Conservation (phyloP, 2,888 invertebrate genomes). For the Digitonthophagus gazella region DNA sequence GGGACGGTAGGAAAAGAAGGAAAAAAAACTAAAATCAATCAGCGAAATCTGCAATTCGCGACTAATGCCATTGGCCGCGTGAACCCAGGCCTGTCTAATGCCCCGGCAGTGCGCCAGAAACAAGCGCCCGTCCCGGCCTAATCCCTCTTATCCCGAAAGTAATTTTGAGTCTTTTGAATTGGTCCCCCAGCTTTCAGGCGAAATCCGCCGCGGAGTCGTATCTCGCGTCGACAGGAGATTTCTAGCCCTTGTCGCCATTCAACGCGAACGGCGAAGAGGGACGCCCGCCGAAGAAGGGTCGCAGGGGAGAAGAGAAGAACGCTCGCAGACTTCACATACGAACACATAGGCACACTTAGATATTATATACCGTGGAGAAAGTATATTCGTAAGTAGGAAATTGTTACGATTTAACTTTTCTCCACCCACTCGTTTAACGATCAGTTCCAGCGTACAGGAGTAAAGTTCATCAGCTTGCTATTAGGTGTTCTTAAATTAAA, state of each 20-base stretch:
- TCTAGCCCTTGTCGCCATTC: slow-evolving; percentile 37
- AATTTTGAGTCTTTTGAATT: slow-evolving; percentile 64
- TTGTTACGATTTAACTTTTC: no score
- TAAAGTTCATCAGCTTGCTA: no score
- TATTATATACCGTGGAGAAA: slow-evolving; percentile 1
- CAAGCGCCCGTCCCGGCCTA: slow-evolving; percentile 53
- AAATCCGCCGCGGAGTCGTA: slow-evolving; percentile 48
- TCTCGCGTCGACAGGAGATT: slow-evolving; percentile 45
- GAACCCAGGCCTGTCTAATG: slow-evolving; percentile 48
- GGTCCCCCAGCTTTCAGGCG: slow-evolving; percentile 50
- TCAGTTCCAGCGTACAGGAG: no score
- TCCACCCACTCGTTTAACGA: no score
- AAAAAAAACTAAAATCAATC: slow-evolving; percentile 45
- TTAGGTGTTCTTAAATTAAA: no score
- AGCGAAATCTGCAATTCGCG: slow-evolving; percentile 47
- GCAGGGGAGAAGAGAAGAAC: slow-evolving; percentile 1
- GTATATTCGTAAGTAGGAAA: no score
- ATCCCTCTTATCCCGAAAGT: slow-evolving; percentile 65
- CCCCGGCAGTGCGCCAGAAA: slow-evolving; percentile 45
- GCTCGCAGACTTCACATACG: slow-evolving; percentile 1
- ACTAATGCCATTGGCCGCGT: slow-evolving; percentile 46
- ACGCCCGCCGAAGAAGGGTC: not conserved
- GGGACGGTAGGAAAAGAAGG: not conserved
- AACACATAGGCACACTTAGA: not conserved
- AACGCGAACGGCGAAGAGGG: slow-evolving; percentile 33